Evolutionary conservation across 2,797 vertebrate species (phyloP).

Genomic region (Orestias chungarensis): DNA sequence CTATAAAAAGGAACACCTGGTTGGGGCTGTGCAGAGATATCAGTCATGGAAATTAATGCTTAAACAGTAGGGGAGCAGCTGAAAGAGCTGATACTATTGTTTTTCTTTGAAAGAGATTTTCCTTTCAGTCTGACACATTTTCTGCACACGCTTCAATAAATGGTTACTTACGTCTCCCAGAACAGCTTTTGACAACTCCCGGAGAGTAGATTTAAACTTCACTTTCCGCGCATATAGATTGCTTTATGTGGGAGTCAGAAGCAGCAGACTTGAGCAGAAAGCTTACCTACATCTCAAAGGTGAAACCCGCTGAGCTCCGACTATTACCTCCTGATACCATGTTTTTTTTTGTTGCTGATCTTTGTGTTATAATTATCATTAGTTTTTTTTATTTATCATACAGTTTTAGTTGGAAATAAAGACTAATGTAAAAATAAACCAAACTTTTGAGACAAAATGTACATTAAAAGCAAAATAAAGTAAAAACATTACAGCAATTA

Average conservation of each 20-base stretch:
- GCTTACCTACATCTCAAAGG: not conserved
- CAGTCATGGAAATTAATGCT: conserved; percentile 5
- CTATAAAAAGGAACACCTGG: not conserved
- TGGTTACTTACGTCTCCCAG: conserved; percentile 7
- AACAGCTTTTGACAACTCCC: conserved; percentile 15
- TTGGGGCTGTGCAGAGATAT: not conserved
- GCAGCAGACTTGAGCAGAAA: conserved; percentile 1
- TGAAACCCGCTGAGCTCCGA: not conserved
- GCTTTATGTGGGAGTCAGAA: conserved; percentile 11
- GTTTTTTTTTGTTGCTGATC: not conserved
- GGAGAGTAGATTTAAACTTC: not conserved
- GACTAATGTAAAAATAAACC: not conserved
- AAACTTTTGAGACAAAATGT: not conserved
- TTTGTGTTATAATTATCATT: not conserved
- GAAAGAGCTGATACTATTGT: conserved; percentile 12
- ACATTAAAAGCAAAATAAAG: not conserved
- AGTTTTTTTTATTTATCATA: not conserved
- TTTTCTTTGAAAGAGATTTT: conserved; percentile 10
- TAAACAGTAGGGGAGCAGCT: not conserved
- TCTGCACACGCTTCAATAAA: conserved; percentile 11
- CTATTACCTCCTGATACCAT: not conserved
- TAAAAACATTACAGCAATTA: not conserved
- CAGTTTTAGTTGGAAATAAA: not conserved
- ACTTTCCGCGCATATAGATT: conserved; percentile 5
- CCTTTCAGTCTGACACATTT: conserved; percentile 20